Base-by-base conservation (phyloP, 2,888 invertebrate species). In the Leucophenga montana region DNA sequence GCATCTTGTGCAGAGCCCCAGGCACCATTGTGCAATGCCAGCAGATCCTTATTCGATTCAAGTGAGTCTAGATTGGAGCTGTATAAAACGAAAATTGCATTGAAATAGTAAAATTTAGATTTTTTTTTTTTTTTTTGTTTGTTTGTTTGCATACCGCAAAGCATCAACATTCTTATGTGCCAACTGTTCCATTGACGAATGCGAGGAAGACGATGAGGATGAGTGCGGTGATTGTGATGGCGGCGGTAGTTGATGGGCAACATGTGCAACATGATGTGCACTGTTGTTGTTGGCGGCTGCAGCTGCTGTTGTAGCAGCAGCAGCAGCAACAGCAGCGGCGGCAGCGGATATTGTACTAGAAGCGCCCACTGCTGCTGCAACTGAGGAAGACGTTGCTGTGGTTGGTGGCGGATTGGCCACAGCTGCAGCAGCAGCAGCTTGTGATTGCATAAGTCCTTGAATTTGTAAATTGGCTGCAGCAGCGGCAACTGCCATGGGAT, bases 21-120 rank as follows among this genome's bases (percentile, higher is more conserved):
- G 44, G 92, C 92, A 18, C 93, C 93, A 84, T 93, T 93, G 78
- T 93, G 93, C 69, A 93, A 88, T 14, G 93, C 92, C 77, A 93
- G 85, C 39, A 93, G 87, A 85, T 93, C 93, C 83, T 92, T 92
- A 78, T 92, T 92, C 1, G 89, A 89, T 77, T 89, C 88, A 54
- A 89, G 84, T 1, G 88, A 86, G 68, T 89, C 88, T 71, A 88
- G 76, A 77, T 88, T 89, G 5, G 89, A 86, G 44, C 88, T 89
- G 54, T 8, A 53, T 0, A 56, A 1, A 66, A 8, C 27, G 4
- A 22, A 6, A 14, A 3, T 18, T 46, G 2, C 46, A 46, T 27
- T 27, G 2, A 2, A 27, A 27, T 27, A n/a, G 50, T 50, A 27
- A 20, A n/a, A n/a, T n/a, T n/a, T n/a, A n/a, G n/a, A n/a, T n/a